Evolutionary conservation across 2,797 vertebrate genomes (phyloP), one percentile per base, ranked within the genome.

Genomic region (Tenualosa ilisha): DNA sequence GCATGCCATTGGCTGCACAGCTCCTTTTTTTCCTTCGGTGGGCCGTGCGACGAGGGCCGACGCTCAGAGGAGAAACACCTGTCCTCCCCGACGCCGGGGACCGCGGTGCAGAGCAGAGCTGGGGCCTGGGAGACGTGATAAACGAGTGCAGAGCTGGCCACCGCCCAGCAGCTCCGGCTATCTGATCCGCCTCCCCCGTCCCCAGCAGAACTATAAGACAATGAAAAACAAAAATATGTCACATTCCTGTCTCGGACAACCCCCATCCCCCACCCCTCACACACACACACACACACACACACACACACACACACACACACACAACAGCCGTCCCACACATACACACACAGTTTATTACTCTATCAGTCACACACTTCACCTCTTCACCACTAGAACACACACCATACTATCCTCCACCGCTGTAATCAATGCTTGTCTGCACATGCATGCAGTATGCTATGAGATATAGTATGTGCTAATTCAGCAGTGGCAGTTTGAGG

Each of bases 171-270:
- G 72, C 68, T 82, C 56, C 65, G 83, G 91, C 90, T 88, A 93
- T 91, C 87, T 91, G 91, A 92, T 93, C 89, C 37, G 72, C 87
- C 91, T 91, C 90, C 72, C 89, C 89, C 88, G 89, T 89, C 85
- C 91, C 86, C 85, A 72, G 63, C 89, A 84, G 83, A 91, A 83
- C 84, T 88, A 89, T 85, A 84, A 86, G 90, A 91, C 89, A 91
- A 86, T 72, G 83, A 81, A 63, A 85, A 84, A 82, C 56, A 84
- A 88, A 79, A 88, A 89, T 87, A 89, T 91, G 88, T 91, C 89
- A 90, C 83, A 88, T 89, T 88, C 85, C 84, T 86, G 85, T 15
- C 81, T 37, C 40, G 11, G 1, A 20, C 72, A 79, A 31, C 31
- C 1, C 31, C 31, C 31, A 31, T 31, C 31, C 31, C 31, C 31